Evolutionary conservation across 2,113 vertebrate species (phyloP).

Genomic region (Siniperca chuatsi): DNA sequence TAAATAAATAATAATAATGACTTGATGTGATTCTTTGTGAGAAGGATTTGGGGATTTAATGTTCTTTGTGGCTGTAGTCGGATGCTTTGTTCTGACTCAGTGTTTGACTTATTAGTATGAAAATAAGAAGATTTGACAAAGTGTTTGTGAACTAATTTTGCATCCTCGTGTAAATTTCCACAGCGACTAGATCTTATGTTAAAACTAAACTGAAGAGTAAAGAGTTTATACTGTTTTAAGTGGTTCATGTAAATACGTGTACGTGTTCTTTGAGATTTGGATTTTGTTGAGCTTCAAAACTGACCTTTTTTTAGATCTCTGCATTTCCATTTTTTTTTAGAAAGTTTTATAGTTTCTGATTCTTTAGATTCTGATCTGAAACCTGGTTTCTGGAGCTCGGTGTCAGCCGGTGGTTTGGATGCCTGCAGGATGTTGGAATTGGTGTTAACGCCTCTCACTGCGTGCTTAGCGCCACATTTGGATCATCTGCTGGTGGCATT

Average conservation of each 20-base stretch:
- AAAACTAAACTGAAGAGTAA: too few species aligned
- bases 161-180: too few species aligned
- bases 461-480: slow-evolving; percentile 38
- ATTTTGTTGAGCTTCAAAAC: not conserved
- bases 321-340: not conserved
- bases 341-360: not conserved
- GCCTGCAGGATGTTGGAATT: slow-evolving; percentile 19
- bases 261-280: too few species aligned
- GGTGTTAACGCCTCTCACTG: slow-evolving; percentile 37
- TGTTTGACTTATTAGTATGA: not conserved
- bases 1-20: too few species aligned
- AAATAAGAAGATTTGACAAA: not conserved
- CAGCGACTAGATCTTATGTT: too few species aligned
- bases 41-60: not conserved
- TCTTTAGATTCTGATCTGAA: not conserved
- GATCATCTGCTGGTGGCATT: slow-evolving; percentile 31
- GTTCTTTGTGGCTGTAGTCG: not conserved
- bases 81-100: not conserved
- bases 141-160: too few species aligned
- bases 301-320: too few species aligned
- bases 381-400: not conserved
- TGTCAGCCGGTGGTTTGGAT: not conserved
- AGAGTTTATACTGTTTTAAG: too few species aligned
- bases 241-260: too few species aligned
- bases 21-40: not conserved